Base-by-base conservation (phyloP, 1,140 invertebrate species). In the Drosophila ficusphila region DNA sequence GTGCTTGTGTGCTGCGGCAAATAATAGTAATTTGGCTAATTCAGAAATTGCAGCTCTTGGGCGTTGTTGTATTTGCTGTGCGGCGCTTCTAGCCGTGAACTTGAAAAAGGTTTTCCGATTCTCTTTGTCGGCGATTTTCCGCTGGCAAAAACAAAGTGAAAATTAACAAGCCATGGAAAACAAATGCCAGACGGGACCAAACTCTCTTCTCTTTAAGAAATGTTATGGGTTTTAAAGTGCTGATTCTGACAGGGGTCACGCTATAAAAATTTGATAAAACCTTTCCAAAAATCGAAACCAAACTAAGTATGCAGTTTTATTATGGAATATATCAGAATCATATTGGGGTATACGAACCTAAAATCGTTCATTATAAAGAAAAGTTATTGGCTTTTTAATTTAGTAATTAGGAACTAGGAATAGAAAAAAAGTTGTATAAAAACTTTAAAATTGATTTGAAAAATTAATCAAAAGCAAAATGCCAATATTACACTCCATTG, bases 21-120 rank as follows among this genome's bases (percentile, higher is more conserved):
- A 86, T 86, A 86, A 88, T 88, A 86, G 81, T 85, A 86, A 85
- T 85, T 85, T 85, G 76, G 79, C 79, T 85, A 85, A 85, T 86
- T 86, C 79, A 76, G 67, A 85, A 85, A 85, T 85, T 85, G 81
- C 81, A 70, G 81, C 71, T 67, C 62, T 85, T 65, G 52, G 79
- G 39, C 73, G 49, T 46, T 53, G 36, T 64, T 74, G 48, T 58
- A 42, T 44, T 67, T 18, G 57, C 44, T 49, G 19, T 68, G 57
- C 34, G 21, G 6, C 7, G 61, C 74, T 83, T 49, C 52, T 82
- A 71, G 82, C 82, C 82, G 51, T 88, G 82, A 88, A 88, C 82
- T 88, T 88, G 82, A 86, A 86, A 86, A 77, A 60, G 73, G 65
- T 56, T 51, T 46, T 41, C 56, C 54, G 29, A 38, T 68, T 72